These are phyloP conservation scores for Progne subis DNA, from an alignment of 2,113 vertebrate species.

Conservation along the genomic window DNA sequence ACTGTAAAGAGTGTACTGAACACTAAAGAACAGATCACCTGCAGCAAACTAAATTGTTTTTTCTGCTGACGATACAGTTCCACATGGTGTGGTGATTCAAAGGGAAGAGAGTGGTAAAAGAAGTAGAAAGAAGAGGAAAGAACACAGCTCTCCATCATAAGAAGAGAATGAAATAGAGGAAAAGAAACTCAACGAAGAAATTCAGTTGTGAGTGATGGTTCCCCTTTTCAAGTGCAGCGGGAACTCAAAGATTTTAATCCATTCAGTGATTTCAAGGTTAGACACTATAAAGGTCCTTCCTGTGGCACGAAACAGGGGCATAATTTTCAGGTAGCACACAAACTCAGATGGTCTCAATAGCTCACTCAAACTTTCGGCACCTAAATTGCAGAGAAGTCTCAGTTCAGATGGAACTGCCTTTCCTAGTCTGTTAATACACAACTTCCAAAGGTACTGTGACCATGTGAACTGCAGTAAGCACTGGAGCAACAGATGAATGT, in stretches of 20 bases:
- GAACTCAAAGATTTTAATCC: neutral
- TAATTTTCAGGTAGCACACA: neutral
- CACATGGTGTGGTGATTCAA: neutral
- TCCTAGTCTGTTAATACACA: neutral
- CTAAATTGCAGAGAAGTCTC: neutral
- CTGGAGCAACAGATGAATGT: neutral
- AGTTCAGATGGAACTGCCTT: neutral
- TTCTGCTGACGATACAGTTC: neutral
- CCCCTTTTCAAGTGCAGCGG: neutral
- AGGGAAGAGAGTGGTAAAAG: neutral
- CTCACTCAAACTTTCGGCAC: neutral
- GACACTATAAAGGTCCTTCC: neutral
- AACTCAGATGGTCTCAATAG: neutral
- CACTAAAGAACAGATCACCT: neutral
- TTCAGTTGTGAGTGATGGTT: neutral
- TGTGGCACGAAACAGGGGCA: neutral
- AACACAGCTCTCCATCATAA: neutral
- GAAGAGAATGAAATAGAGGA: neutral
- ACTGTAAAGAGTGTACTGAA: neutral
- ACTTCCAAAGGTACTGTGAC: neutral
- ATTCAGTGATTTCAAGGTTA: neutral
- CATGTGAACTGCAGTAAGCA: neutral
- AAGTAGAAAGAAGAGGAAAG: neutral
- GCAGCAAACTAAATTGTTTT: neutral
- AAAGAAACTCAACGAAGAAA: neutral